Evolutionary conservation across 2,888 invertebrate genomes (phyloP).

Genomic region (Dryobota labecula): DNA sequence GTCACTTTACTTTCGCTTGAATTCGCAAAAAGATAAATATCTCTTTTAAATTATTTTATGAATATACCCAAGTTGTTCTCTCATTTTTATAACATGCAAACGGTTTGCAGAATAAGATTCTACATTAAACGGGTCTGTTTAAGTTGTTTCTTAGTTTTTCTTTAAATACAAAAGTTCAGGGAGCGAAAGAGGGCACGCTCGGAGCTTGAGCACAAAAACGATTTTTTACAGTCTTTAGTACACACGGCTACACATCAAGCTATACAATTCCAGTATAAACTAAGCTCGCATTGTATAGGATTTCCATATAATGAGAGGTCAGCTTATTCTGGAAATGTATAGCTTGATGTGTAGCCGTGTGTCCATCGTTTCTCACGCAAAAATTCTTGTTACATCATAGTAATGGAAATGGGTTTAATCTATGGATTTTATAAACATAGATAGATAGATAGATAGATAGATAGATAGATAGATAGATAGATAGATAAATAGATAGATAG

Average conservation of each 20-base stretch:
- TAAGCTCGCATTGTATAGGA: too few relatives aligned
- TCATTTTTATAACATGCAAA: constrained; percentile 8
- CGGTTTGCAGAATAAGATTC: constrained; percentile 25
- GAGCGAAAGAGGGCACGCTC: constrained; percentile 39
- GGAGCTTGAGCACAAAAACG: constrained; percentile 17
- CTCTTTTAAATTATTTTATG: not conserved
- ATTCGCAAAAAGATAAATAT: not conserved
- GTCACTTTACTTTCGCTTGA: not conserved
- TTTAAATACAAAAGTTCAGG: constrained; percentile 29
- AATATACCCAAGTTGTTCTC: constrained; percentile 9
- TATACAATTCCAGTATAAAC: too few relatives aligned
- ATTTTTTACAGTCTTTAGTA: too few relatives aligned
- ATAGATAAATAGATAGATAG: too few relatives aligned
- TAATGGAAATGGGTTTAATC: not conserved
- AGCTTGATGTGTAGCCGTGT: too few relatives aligned
- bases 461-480: too few relatives aligned
- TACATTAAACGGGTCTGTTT: constrained; percentile 5
- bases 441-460: too few relatives aligned
- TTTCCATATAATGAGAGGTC: too few relatives aligned
- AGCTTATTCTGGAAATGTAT: too few relatives aligned
- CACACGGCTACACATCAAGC: too few relatives aligned
- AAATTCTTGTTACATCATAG: not conserved
- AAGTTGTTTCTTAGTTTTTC: constrained; percentile 11
- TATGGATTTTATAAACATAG: not conserved
- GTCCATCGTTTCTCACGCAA: not conserved